Conservation (phyloP, 2,888 invertebrate species). For the Eupeodes latifasciatus region DNA sequence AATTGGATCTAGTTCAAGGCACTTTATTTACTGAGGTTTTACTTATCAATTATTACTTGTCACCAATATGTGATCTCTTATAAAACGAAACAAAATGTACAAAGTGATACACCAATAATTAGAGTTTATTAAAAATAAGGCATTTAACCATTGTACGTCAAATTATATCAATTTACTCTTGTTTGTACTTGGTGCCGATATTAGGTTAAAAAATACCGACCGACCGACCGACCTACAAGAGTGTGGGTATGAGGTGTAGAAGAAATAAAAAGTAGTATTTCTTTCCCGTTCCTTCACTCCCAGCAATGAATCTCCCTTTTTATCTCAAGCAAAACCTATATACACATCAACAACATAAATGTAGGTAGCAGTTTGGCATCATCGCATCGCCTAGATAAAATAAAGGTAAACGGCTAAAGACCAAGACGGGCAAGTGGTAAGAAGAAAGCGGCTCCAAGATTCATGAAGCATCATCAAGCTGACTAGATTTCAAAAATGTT, state of each 20-base stretch:
- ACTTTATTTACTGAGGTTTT: conserved; percentile 9
- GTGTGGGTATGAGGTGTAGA: neutral
- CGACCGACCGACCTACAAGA: neutral
- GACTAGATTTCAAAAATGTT: neutral
- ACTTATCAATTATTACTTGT: conserved; percentile 17
- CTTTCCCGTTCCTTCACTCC: conserved; percentile 12
- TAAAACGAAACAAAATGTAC: conserved; percentile 6
- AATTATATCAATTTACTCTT: conserved; percentile 21
- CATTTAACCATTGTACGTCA: neutral
- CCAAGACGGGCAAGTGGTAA: conserved; percentile 7
- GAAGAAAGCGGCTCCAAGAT: conserved; percentile 56
- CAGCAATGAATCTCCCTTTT: conserved; percentile 11
- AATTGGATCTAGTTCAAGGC: conserved; percentile 44
- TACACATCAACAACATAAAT: conserved; percentile 11
- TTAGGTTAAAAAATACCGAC: neutral
- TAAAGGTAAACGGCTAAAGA: neutral
- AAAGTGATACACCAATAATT: conserved; percentile 19
- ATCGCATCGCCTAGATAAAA: conserved; percentile 54
- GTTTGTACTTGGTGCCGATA: conserved; percentile 4
- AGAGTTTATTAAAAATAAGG: conserved; percentile 27
- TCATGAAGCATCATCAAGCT: conserved; percentile 5
- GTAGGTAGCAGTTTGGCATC: conserved; percentile 54
- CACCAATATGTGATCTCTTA: conserved; percentile 8
- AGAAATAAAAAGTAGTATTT: neutral
- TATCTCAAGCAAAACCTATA: conserved; percentile 2